These are phyloP conservation scores for Cettia cetti DNA, from an alignment of 2,113 vertebrate genomes.

Conservation along the genomic window DNA sequence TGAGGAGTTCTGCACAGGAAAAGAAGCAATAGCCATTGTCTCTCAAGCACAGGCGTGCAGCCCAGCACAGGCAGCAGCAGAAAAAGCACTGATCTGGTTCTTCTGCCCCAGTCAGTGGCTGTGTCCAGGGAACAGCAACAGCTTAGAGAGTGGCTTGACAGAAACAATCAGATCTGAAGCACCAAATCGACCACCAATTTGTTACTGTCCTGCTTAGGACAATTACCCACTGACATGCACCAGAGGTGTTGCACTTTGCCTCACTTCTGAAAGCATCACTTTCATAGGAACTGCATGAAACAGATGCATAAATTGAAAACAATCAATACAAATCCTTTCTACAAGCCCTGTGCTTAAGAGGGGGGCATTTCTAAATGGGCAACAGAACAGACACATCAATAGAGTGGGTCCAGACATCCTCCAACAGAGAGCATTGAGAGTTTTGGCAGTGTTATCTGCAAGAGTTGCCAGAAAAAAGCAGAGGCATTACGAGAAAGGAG, in stretches of 20 bases:
- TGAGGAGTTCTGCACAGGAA: neutral
- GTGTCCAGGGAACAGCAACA: neutral
- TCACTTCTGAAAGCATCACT: neutral
- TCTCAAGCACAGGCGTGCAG: neutral
- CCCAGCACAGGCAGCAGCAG: neutral
- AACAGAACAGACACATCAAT: neutral
- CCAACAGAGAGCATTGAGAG: neutral
- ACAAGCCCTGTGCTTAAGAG: neutral
- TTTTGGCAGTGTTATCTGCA: neutral
- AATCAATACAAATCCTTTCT: neutral
- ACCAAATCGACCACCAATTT: neutral
- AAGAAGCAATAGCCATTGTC: neutral
- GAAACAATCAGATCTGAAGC: neutral
- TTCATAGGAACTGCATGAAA: neutral
- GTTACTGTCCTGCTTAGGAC: neutral
- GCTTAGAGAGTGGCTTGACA: neutral
- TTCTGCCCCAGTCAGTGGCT: neutral
- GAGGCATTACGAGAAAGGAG: neutral
- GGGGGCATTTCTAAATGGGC: neutral
- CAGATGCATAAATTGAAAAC: neutral
- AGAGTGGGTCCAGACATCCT: neutral
- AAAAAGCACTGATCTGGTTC: neutral
- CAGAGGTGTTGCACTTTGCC: neutral
- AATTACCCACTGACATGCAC: neutral
- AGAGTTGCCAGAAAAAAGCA: neutral